Evolutionary conservation across 2,113 vertebrate species (phyloP).

Genomic region (Bos javanicus): DNA sequence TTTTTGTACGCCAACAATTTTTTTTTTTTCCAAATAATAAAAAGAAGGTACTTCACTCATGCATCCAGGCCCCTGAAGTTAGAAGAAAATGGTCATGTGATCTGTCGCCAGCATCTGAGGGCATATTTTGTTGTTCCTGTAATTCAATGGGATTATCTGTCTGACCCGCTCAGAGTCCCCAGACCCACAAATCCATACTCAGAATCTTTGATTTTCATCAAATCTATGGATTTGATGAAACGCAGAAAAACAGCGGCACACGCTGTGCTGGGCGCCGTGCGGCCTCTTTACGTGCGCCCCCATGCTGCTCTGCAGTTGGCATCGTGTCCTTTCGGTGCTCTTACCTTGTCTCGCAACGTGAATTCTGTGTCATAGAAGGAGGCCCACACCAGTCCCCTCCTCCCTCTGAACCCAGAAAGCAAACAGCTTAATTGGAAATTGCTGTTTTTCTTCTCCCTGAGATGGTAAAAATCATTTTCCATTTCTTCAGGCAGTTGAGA

Average conservation of each 20-base stretch:
- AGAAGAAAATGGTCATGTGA: neutral
- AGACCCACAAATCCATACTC: constrained; percentile 1
- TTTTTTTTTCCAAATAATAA: neutral
- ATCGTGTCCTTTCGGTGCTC: constrained; percentile 8
- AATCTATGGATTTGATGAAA: neutral
- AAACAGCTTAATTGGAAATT: constrained; percentile 64
- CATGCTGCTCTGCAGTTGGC: neutral
- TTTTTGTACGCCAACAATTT: neutral
- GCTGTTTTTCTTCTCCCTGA: constrained; percentile 61
- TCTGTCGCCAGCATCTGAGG: constrained; percentile 1
- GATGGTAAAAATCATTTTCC: constrained; percentile 69
- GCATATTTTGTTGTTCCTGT: neutral
- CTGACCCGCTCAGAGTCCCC: neutral
- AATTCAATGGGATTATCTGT: constrained; percentile 25
- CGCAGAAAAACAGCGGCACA: neutral
- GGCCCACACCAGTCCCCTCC: constrained; percentile 16
- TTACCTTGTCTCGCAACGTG: constrained; percentile 9
- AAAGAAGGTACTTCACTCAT: neutral
- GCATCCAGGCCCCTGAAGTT: neutral
- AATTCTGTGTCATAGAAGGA: constrained; percentile 59
- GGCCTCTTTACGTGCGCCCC: neutral
- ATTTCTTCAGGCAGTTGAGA: constrained; percentile 64
- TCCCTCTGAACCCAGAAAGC: constrained; percentile 41
- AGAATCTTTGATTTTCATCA: neutral
- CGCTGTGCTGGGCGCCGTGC: neutral